phyloP scores from a whole-genome alignment of 2,113 vertebrate species.

The Rhinoderma darwinii region DNA sequence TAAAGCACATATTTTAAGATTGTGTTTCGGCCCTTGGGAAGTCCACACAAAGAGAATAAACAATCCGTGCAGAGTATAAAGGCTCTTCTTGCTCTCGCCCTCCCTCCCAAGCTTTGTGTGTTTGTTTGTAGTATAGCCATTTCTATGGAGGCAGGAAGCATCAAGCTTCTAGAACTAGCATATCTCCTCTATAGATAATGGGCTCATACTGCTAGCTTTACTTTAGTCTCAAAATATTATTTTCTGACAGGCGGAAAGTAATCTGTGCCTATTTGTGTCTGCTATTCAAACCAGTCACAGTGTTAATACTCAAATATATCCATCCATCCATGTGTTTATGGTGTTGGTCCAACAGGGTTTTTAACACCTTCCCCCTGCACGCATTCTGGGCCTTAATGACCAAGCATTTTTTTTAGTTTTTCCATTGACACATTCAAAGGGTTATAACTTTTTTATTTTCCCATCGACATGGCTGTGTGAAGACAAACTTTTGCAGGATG shows the following conservation, averaged over 20 bases:
- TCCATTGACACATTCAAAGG: too few relatives aligned
- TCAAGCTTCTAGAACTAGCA: not conserved
- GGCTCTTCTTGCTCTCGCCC: not conserved
- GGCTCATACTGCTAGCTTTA: not conserved
- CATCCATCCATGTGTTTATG: not conserved
- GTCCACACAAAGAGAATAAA: slow-evolving; percentile 37
- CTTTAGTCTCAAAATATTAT: not conserved
- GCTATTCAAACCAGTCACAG: not conserved
- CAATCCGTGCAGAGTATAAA: slow-evolving; percentile 20
- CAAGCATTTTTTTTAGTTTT: too few relatives aligned
- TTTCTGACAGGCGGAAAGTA: not conserved
- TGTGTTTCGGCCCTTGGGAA: not conserved
- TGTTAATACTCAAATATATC: not conserved
- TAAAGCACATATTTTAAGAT: slow-evolving; percentile 38
- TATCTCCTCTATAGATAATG: not conserved
- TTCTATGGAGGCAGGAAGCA: not conserved
- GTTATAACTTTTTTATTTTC: too few relatives aligned
- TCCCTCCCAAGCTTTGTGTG: not conserved
- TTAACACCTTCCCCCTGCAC: too few relatives aligned
- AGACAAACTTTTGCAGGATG: too few relatives aligned
- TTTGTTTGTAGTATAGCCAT: slow-evolving; percentile 32
- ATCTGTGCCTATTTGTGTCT: too few relatives aligned
- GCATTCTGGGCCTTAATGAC: too few relatives aligned
- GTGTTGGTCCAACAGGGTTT: not conserved
- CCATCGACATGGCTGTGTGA: too few relatives aligned